phyloP scores from a whole-genome alignment of 1,140 invertebrate genomes.

The Whitmania pigra region DNA sequence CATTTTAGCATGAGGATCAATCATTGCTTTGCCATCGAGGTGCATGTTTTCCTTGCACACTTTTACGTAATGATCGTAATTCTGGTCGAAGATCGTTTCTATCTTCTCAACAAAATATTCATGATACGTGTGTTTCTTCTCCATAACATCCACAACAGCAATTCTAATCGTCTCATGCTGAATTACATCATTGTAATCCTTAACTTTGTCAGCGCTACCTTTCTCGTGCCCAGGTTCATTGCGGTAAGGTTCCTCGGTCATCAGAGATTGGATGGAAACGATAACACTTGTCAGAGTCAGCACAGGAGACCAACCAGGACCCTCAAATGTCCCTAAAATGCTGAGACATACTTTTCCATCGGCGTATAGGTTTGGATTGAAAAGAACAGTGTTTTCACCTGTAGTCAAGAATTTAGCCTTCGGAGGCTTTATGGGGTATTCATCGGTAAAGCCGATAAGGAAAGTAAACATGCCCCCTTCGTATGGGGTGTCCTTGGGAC shows the following conservation, averaged over 20 bases:
- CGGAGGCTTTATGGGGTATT: conserved; percentile 46
- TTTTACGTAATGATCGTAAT: too few species aligned
- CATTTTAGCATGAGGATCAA: too few species aligned
- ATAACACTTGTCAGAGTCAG: conserved; percentile 48
- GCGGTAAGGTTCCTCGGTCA: conserved; percentile 52
- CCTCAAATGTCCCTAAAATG: conserved; percentile 52
- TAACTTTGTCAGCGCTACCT: conserved; percentile 43
- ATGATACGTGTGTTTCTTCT: conserved; percentile 26
- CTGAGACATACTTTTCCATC: conserved; percentile 55
- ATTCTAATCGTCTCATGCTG: conserved; percentile 49
- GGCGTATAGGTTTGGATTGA: conserved; percentile 53
- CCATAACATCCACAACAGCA: conserved; percentile 50
- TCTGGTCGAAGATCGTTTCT: too few species aligned
- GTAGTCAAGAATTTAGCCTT: conserved; percentile 53
- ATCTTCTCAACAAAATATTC: too few species aligned
- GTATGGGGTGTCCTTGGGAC: conserved; percentile 55
- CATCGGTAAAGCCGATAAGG: conserved; percentile 47
- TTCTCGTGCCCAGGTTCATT: conserved; percentile 51
- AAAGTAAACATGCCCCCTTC: conserved; percentile 55
- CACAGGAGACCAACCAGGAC: conserved; percentile 51
- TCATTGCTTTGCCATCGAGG: too few species aligned
- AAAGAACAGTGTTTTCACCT: conserved; percentile 49
- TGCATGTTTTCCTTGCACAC: too few species aligned
- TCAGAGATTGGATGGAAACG: conserved; percentile 50
- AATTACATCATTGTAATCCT: conserved; percentile 48